Evolutionary conservation across 1,140 invertebrate species (phyloP).

Genomic region (Proales similis): DNA sequence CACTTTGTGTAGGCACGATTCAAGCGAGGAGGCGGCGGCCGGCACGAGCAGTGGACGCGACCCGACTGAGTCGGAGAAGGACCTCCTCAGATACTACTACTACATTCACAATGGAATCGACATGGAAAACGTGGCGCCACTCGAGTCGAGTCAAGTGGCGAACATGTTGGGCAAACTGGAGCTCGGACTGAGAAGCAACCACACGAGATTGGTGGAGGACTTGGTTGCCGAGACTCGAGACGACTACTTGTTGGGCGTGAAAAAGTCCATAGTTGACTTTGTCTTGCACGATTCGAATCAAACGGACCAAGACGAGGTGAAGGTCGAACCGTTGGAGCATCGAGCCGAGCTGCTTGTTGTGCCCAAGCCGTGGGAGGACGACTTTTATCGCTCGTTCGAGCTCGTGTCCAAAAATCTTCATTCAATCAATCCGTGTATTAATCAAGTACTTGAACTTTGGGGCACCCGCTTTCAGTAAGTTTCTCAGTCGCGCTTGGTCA

Average conservation of each 20-base stretch:
- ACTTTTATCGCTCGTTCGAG: conserved; percentile 53
- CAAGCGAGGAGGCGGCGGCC: conserved; percentile 42
- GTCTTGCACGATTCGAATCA: conserved; percentile 65
- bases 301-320: conserved; percentile 44
- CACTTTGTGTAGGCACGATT: background rate
- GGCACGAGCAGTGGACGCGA: conserved; percentile 40
- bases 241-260: conserved; percentile 73
- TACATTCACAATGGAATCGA: conserved; percentile 80
- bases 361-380: conserved; percentile 60
- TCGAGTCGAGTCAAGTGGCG: conserved; percentile 58
- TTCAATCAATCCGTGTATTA: conserved; percentile 71
- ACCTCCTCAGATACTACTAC: conserved; percentile 67
- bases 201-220: conserved; percentile 49
- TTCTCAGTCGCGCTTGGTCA: background rate
- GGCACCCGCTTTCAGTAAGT: conserved; percentile 65
- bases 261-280: conserved; percentile 74
- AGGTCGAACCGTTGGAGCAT: conserved; percentile 46
- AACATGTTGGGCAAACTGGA: conserved; percentile 55
- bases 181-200: conserved; percentile 43
- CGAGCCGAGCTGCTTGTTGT: conserved; percentile 60
- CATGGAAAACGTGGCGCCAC: conserved; percentile 71
- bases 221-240: conserved; percentile 59
- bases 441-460: conserved; percentile 73
- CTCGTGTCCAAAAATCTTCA: conserved; percentile 62
- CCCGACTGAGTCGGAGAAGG: conserved; percentile 27